phyloP scores from a whole-genome alignment of 2,113 vertebrate species.

The Cephalopterus ornatus region DNA sequence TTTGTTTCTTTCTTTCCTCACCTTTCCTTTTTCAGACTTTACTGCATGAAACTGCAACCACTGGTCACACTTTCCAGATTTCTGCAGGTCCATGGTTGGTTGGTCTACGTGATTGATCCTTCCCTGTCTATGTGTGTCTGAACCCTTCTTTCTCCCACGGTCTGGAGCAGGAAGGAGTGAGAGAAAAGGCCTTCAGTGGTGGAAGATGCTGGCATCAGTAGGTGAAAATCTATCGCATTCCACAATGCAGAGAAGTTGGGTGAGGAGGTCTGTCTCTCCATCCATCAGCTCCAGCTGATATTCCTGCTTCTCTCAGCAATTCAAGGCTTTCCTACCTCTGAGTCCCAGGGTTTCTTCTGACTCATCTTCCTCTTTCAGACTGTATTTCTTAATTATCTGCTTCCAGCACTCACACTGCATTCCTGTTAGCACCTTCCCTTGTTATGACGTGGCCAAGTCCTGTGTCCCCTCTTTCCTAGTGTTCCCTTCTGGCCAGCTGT shows the following conservation, averaged over 20 bases:
- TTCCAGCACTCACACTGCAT: not conserved
- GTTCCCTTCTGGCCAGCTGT: not conserved
- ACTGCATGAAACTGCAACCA: fast-evolving
- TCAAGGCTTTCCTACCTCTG: not conserved
- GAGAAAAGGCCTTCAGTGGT: not conserved
- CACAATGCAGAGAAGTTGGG: not conserved
- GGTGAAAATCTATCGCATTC: not conserved
- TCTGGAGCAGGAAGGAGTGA: not conserved
- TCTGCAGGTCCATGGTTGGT: not conserved
- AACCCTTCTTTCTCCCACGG: not conserved
- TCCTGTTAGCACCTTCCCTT: not conserved
- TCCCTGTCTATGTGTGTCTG: not conserved
- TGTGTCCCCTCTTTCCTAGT: not conserved
- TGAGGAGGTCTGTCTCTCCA: not conserved
- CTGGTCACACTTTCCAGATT: not conserved
- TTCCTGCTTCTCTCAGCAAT: not conserved
- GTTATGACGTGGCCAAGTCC: not conserved
- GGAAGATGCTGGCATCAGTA: not conserved
- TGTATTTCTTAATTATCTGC: not conserved
- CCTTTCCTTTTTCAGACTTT: not conserved
- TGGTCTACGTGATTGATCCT: not conserved
- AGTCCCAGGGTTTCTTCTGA: not conserved
- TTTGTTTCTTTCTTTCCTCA: not conserved
- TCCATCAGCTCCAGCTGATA: not conserved
- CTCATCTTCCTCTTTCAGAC: not conserved